Percentiles rank a stretch among this genome's conserved stretches.
phyloP scores from a whole-genome alignment of 2,888 invertebrate species.

The Netelia inedita region DNA sequence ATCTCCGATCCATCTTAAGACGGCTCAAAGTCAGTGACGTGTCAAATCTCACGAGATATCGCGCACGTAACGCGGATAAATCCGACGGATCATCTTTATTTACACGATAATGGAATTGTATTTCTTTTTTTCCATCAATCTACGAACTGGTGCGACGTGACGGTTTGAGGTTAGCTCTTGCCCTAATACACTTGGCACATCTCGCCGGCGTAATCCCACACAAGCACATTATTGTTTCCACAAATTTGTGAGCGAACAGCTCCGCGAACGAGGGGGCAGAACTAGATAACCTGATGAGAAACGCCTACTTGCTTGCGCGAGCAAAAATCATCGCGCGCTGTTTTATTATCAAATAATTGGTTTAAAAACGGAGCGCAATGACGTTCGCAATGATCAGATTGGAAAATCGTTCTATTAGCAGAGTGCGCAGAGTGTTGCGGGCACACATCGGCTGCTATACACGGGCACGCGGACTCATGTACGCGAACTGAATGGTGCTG shows the following conservation, averaged over 20 bases:
- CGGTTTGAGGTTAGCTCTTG: slow-evolving; percentile 76
- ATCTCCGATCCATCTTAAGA: slow-evolving; percentile 50
- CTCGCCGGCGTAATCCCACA: slow-evolving; percentile 75
- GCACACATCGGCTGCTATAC: slow-evolving; percentile 52
- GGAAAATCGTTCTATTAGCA: slow-evolving; percentile 74
- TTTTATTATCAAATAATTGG: slow-evolving; percentile 69
- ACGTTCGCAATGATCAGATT: slow-evolving; percentile 76
- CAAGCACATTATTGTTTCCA: slow-evolving; percentile 72
- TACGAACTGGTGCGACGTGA: slow-evolving; percentile 58
- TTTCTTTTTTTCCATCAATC: slow-evolving; percentile 21
- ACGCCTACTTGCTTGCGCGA: slow-evolving; percentile 65
- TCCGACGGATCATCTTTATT: slow-evolving; percentile 52
- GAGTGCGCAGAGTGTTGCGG: background rate
- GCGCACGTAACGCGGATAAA: slow-evolving; percentile 12
- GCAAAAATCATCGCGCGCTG: slow-evolving; percentile 70
- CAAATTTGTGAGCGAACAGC: slow-evolving; percentile 8
- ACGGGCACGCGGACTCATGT: background rate
- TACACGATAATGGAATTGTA: slow-evolving; percentile 1
- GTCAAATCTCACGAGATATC: slow-evolving; percentile 13
- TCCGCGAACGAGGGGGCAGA: background rate
- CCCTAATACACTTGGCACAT: slow-evolving; percentile 72
- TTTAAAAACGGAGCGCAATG: slow-evolving; percentile 72
- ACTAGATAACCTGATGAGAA: slow-evolving; percentile 64
- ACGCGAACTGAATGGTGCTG: slow-evolving; percentile 2
- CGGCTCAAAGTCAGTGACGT: slow-evolving; percentile 9